Evolutionary conservation across 2,888 invertebrate genomes (phyloP).

Genomic region (Anthoptus insignis): DNA sequence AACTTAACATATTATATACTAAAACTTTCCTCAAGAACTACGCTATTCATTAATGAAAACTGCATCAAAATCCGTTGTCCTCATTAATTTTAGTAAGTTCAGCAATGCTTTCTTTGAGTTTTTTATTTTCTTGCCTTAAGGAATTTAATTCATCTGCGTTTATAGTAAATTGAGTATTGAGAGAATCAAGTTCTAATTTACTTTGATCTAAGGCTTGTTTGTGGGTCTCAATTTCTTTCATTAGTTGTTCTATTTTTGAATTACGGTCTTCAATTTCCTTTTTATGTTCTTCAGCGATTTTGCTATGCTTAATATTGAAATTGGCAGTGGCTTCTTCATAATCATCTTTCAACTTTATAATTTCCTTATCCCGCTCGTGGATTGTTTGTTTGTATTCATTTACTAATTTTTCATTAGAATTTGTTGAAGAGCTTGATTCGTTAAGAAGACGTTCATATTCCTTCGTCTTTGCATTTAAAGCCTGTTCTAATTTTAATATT

Average conservation of each 20-base stretch:
- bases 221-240: constrained; percentile 80
- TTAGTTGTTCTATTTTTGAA: constrained; percentile 79
- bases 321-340: constrained; percentile 78
- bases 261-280: constrained; percentile 83
- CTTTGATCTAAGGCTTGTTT: constrained; percentile 78
- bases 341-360: constrained; percentile 82
- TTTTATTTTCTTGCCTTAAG: constrained; percentile 76
- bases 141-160: constrained; percentile 76
- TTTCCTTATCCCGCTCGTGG: constrained; percentile 85
- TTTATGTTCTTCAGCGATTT: constrained; percentile 82
- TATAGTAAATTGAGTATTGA: constrained; percentile 77
- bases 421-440: constrained; percentile 69
- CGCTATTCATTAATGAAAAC: no score
- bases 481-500: constrained; percentile 74
- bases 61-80: no score
- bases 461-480: constrained; percentile 70
- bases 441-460: constrained; percentile 73
- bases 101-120: constrained; percentile 72
- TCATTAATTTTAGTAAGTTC: constrained; percentile 72
- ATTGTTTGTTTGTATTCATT: constrained; percentile 81
- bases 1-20: no score
- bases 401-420: constrained; percentile 74
- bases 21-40: no score
- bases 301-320: constrained; percentile 81
- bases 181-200: constrained; percentile 77